Percentiles rank a stretch among this genome's conserved stretches.
These are phyloP conservation scores for Sesamia inferens DNA, from an alignment of 2,888 invertebrate genomes.

Conservation along the genomic window DNA sequence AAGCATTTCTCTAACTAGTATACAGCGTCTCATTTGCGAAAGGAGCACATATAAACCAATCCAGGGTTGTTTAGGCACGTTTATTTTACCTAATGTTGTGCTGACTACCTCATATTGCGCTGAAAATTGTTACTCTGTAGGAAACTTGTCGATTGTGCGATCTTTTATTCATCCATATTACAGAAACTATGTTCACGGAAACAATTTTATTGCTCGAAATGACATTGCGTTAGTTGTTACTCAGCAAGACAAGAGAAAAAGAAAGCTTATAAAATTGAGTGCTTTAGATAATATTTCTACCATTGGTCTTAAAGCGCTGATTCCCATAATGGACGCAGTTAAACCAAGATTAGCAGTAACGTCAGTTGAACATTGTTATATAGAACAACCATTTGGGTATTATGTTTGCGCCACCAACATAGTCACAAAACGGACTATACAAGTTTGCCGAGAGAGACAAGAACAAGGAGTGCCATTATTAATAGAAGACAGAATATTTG, in stretches of 20 bases:
- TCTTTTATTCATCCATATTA: constrained; percentile 57
- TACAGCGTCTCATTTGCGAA: constrained; percentile 70
- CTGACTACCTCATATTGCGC: constrained; percentile 77
- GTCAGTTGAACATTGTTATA: constrained; percentile 68
- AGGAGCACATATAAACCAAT: constrained; percentile 51
- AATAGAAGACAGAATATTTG: constrained; percentile 70
- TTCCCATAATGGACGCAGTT: constrained; percentile 64
- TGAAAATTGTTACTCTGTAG: constrained; percentile 68
- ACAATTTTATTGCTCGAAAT: constrained; percentile 40
- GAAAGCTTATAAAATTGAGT: constrained; percentile 65
- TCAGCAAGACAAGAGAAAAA: constrained; percentile 25
- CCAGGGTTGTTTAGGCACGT: constrained; percentile 74
- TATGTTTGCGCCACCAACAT: constrained; percentile 71
- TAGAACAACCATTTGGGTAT: constrained; percentile 52
- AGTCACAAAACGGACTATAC: constrained; percentile 32
- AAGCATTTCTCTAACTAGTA: constrained; percentile 62
- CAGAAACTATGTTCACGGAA: constrained; percentile 48
- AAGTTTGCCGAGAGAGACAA: constrained; percentile 55
- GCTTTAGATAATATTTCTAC: constrained; percentile 64
- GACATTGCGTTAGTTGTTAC: constrained; percentile 62
- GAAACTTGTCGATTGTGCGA: constrained; percentile 49
- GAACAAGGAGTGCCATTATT: constrained; percentile 75
- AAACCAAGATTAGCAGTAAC: constrained; percentile 62
- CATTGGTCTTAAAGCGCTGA: constrained; percentile 67
- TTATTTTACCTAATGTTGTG: constrained; percentile 69